Evolutionary conservation across 2,113 vertebrate species (phyloP).

Genomic region (Holacanthus passer): DNA sequence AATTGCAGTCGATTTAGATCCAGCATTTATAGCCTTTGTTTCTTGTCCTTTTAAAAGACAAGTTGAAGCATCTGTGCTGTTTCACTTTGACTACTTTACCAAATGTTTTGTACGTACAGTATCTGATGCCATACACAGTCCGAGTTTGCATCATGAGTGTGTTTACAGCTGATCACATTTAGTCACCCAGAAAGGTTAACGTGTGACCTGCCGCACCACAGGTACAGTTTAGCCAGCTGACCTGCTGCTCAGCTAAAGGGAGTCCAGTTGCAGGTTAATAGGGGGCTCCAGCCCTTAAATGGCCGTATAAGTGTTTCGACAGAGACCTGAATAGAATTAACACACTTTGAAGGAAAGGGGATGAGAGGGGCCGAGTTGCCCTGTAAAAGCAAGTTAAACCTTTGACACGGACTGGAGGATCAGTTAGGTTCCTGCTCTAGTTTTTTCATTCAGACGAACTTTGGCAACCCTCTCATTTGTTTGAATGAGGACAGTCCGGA

Average conservation of each 20-base stretch:
- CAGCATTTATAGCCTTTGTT: slow-evolving; percentile 8
- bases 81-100: background rate
- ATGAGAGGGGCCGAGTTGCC: slow-evolving; percentile 8
- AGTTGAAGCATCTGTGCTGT: background rate
- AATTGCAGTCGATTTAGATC: background rate
- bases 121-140: background rate
- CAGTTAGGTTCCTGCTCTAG: background rate
- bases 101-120: slow-evolving; percentile 1
- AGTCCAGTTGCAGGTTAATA: slow-evolving; percentile 70
- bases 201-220: slow-evolving; percentile 35
- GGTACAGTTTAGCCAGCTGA: slow-evolving; percentile 44
- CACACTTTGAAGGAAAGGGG: slow-evolving; percentile 37
- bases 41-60: background rate
- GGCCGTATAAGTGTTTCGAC: slow-evolving; percentile 48
- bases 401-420: slow-evolving; percentile 42
- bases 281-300: slow-evolving; percentile 50
- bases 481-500: background rate
- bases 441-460: background rate
- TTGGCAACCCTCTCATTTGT: background rate
- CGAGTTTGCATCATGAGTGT: background rate
- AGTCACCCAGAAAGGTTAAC: slow-evolving; percentile 24
- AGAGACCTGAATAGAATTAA: slow-evolving; percentile 54
- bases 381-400: slow-evolving; percentile 43
- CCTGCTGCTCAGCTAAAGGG: slow-evolving; percentile 36
- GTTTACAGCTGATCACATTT: slow-evolving; percentile 40